Evolutionary conservation across 1,140 invertebrate species (phyloP).

Genomic region (Pollicipes pollicipes): DNA sequence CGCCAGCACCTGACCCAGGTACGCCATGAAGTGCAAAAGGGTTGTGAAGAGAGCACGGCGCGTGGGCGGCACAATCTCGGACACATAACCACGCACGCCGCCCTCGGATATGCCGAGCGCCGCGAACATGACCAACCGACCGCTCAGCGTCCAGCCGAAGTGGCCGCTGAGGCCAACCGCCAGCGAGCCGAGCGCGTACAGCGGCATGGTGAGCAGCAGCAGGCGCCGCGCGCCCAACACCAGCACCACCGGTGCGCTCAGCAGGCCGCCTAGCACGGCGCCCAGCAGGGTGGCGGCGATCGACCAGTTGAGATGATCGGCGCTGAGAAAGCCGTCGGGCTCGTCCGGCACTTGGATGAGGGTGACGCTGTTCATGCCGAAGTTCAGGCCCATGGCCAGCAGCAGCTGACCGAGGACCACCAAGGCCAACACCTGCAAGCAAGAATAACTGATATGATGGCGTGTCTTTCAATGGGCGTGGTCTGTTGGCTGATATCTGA

Average conservation of each 20-base stretch:
- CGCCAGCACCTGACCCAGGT: neutral
- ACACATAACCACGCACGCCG: neutral
- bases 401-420: neutral
- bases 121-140: neutral
- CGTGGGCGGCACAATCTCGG: neutral
- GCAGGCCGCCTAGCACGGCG: neutral
- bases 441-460: no score
- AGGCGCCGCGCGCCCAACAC: neutral
- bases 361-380: neutral
- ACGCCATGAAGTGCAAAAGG: neutral
- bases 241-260: neutral
- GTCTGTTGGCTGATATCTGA: no score
- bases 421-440: neutral
- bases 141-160: neutral
- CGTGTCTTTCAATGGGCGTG: no score
- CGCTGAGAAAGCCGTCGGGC: neutral
- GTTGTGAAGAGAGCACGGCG: neutral
- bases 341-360: neutral
- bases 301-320: neutral
- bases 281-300: neutral
- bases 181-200: neutral
- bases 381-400: neutral
- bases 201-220: neutral
- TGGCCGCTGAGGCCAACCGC: neutral
- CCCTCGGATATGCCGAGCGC: neutral